Evolutionary conservation across 92 coral and sea anemone genomes (phyloP).

Genomic region (Porites evermanni): DNA sequence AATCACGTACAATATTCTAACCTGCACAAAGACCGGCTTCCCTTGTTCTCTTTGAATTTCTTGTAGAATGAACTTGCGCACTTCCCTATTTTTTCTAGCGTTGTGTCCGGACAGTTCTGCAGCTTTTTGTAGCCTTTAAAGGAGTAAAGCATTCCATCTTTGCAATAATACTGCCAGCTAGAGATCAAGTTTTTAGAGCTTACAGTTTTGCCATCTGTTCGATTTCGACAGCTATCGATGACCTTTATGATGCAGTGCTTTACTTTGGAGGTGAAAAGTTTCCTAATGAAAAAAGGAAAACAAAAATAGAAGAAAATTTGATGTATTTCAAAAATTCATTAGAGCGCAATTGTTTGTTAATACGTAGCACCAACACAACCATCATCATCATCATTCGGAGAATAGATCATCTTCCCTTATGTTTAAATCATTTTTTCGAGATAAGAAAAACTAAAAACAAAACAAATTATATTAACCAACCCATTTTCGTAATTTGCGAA

Average conservation of each 20-base stretch:
- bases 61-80: background rate
- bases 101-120: background rate
- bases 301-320: background rate
- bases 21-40: slow-evolving; percentile 36
- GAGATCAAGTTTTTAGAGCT: background rate
- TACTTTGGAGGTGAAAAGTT: background rate
- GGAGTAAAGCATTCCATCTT: slow-evolving; percentile 19
- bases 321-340: no score
- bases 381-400: no score
- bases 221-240: background rate
- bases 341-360: no score
- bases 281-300: background rate
- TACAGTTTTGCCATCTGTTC: background rate
- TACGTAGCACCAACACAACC: no score
- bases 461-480: no score
- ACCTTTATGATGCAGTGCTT: background rate
- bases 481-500: no score
- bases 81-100: background rate
- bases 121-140: background rate
- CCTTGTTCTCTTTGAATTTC: slow-evolving; percentile 5
- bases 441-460: no score
- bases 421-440: no score
- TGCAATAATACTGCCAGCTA: background rate
- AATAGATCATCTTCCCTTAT: no score
- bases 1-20: background rate